phyloP scores from a whole-genome alignment of 2,888 invertebrate species.

The Drosophila nr. perissopoda region DNA sequence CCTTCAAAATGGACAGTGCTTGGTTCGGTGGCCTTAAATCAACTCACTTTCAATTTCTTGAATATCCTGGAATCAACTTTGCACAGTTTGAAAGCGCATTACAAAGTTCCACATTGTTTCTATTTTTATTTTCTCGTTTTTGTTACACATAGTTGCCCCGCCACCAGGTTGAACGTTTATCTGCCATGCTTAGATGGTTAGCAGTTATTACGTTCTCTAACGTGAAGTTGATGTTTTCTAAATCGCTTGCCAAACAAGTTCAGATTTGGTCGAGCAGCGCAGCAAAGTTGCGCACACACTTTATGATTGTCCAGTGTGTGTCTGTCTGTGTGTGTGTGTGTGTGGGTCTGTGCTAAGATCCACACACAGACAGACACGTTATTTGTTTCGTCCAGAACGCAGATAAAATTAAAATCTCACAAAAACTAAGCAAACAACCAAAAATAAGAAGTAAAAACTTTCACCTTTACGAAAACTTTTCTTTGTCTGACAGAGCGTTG shows the following conservation, averaged over 20 bases:
- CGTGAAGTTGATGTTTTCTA: slow-evolving; percentile 20
- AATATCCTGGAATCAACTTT: background rate
- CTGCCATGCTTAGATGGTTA: slow-evolving; percentile 1
- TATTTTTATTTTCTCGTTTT: background rate
- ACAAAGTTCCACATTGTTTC: background rate
- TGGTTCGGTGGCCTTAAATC: background rate
- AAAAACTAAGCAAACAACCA: slow-evolving; percentile 35
- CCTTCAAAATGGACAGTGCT: background rate
- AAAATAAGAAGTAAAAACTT: slow-evolving; percentile 30
- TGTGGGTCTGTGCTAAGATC: background rate
- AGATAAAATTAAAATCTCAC: slow-evolving; percentile 74
- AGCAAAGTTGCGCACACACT: slow-evolving; percentile 35
- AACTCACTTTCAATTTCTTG: background rate
- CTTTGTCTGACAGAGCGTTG: slow-evolving; percentile 30
- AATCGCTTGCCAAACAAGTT: slow-evolving; percentile 45
- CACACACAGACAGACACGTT: slow-evolving; percentile 34
- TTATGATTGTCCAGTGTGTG: slow-evolving; percentile 67
- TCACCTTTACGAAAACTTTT: slow-evolving; percentile 52
- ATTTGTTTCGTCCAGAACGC: slow-evolving; percentile 69
- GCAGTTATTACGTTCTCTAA: slow-evolving; percentile 10
- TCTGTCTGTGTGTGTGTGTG: slow-evolving; percentile 26
- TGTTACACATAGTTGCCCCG: background rate
- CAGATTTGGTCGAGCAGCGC: slow-evolving; percentile 21
- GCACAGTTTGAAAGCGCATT: background rate
- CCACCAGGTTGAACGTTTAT: background rate